Evolutionary conservation across 2,888 invertebrate genomes (phyloP), one percentile per base, ranked within the genome.

Genomic region (Drosophila glabriapex): DNA sequence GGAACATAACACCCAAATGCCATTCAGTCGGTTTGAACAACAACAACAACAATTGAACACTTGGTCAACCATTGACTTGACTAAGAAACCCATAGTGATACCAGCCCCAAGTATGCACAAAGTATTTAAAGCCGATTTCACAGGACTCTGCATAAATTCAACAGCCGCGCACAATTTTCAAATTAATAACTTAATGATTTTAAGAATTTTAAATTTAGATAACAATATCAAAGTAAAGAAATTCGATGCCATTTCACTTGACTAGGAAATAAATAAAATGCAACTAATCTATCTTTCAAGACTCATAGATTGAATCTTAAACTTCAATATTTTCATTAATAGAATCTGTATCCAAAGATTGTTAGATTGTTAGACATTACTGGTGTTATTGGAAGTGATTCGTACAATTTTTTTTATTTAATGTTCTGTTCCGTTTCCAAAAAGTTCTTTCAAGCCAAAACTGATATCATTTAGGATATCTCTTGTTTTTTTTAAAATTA

Each of bases 11-110:
- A 54, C 19, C 46, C 60, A 29, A 53, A 50, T 70, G 63, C 9
- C 52, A 71, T 69, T 29, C 46, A 35, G 16, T 39, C 43, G 46
- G 28, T 31, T 46, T 16, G 46, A 14, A 50, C 39, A 53, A 62
- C 37, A 70, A 61, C 65, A 71, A 71, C 31, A 31, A 37, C 58
- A 71, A 63, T 76, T 66, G 46, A 65, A 46, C 62, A 63, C 65
- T 73, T 60, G 73, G 73, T 73, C 56, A 77, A 50, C 73, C 68
- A 56, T 52, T 53, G 53, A 64, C 67, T 72, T 41, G 64, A 62
- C 58, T 59, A 28, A 33, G 63, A 53, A 33, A 28, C 25, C 33
- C 39, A 29, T 37, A 49, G 37, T 19, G 25, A 62, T 19, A 41
- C 25, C 56, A 25, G 5, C 16, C 28, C 6, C 25, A 54, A 62